Evolutionary conservation across 2,797 vertebrate species (phyloP).

Genomic region (Oreochromis mossambicus): DNA sequence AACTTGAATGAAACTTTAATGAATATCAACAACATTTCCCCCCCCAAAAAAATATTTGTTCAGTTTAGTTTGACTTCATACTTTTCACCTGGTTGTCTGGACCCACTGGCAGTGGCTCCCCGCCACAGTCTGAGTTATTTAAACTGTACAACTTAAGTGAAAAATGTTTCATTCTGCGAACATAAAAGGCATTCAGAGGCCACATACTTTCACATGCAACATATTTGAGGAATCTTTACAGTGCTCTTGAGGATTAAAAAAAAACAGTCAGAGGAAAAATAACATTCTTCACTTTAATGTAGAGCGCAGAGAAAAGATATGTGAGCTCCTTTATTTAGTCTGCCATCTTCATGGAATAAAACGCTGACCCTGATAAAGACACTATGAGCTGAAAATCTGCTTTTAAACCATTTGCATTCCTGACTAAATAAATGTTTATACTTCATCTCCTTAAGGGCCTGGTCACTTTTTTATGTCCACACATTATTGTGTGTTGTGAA

Average conservation of each 20-base stretch:
- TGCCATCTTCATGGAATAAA: background rate
- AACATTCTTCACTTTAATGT: background rate
- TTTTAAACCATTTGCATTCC: background rate
- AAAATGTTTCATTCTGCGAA: background rate
- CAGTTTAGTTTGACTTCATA: background rate
- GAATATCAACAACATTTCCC: background rate
- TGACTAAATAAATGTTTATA: background rate
- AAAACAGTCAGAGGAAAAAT: background rate
- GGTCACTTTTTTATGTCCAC: background rate
- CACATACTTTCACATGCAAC: background rate
- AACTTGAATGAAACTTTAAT: background rate
- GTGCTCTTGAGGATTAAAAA: background rate
- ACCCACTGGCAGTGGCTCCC: background rate
- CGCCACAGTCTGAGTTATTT: background rate
- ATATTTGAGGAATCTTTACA: background rate
- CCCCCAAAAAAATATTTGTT: background rate
- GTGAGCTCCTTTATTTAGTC: background rate
- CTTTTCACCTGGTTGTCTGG: background rate
- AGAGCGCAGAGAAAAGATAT: background rate
- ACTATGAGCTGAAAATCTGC: accelerated
- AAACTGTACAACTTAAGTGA: background rate
- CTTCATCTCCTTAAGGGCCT: background rate
- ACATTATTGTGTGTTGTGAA: accelerated
- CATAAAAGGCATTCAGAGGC: background rate
- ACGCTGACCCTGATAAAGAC: background rate